These are phyloP conservation scores for Microcebus tavaratra DNA, from an alignment of 2,113 vertebrate genomes.

Conservation along the genomic window DNA sequence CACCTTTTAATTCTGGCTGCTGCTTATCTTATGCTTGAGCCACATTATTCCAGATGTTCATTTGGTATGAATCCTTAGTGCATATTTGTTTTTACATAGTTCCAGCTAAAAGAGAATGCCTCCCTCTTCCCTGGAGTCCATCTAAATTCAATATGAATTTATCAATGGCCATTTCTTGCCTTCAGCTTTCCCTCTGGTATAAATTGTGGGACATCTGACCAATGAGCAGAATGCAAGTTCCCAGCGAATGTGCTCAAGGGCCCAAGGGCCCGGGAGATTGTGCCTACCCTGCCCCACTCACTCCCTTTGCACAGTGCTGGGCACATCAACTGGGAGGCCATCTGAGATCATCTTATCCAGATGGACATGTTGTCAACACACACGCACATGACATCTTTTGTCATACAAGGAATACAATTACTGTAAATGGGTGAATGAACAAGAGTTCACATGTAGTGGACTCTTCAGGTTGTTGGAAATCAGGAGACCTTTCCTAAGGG, in stretches of 20 bases:
- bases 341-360: background rate
- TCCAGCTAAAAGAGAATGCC: background rate
- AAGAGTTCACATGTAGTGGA: background rate
- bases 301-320: background rate
- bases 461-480: background rate
- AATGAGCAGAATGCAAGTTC: background rate
- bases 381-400: background rate
- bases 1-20: background rate
- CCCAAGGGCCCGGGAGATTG: background rate
- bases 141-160: background rate
- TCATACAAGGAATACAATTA: background rate
- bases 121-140: background rate
- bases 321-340: too few species aligned
- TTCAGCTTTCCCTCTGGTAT: background rate
- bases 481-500: background rate
- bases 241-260: background rate
- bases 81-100: background rate
- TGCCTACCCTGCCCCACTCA: too few species aligned
- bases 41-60: background rate
- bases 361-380: background rate
- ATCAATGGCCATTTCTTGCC: background rate
- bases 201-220: background rate
- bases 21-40: slow-evolving; percentile 5
- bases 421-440: background rate
- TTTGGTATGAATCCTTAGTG: background rate